phyloP scores from a whole-genome alignment of 2,113 vertebrate genomes.

The Bubalus kerabau region DNA sequence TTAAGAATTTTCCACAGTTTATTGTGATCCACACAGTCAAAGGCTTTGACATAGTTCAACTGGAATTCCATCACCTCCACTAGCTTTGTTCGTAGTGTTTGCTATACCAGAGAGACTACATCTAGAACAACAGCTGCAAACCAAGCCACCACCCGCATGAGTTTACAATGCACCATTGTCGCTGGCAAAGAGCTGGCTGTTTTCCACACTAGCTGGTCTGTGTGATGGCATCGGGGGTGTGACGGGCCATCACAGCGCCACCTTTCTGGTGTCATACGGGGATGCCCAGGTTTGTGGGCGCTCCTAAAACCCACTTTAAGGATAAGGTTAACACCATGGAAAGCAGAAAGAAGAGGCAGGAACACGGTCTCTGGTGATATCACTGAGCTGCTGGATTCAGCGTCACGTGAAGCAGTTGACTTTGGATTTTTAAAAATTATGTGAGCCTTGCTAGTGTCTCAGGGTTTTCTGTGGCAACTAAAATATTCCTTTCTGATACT shows the following conservation, averaged over 20 bases:
- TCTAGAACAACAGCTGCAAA: background rate
- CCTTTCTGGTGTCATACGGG: background rate
- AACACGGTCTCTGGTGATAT: background rate
- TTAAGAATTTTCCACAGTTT: too few species aligned
- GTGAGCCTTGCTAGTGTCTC: background rate
- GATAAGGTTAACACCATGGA: background rate
- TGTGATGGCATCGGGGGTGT: background rate
- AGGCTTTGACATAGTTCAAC: background rate
- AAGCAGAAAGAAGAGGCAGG: background rate
- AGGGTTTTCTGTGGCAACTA: background rate
- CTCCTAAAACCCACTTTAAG: background rate
- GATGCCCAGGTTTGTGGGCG: fast-evolving
- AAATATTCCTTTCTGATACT: background rate
- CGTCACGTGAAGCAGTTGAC: background rate
- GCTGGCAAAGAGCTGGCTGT: background rate
- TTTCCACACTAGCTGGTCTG: too few species aligned
- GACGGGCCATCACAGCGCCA: background rate
- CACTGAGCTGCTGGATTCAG: background rate
- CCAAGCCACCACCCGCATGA: fast-evolving
- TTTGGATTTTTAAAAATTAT: background rate
- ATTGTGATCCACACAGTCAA: too few species aligned
- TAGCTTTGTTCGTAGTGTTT: background rate
- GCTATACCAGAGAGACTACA: background rate
- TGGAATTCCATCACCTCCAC: background rate
- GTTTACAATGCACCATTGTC: fast-evolving